Evolutionary conservation across 1,140 invertebrate species (phyloP).

Genomic region (Pseudomyrmex flavicornis): DNA sequence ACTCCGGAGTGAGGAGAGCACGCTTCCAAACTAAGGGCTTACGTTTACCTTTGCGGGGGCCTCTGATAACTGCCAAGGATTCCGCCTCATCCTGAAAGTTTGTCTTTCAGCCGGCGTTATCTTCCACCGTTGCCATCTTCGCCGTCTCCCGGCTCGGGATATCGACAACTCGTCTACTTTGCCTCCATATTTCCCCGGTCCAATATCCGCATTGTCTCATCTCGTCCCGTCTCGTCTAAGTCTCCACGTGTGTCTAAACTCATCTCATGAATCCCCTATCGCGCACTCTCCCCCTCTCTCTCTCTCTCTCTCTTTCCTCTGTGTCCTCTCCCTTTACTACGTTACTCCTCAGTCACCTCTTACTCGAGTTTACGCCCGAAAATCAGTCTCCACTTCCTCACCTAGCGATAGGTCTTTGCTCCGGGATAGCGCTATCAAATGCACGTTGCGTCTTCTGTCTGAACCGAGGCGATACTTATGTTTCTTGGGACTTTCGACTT

Average conservation of each 20-base stretch:
- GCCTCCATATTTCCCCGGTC: slow-evolving; percentile 78
- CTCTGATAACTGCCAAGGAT: slow-evolving; percentile 70
- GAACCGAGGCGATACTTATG: slow-evolving; percentile 18
- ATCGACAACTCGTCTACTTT: slow-evolving; percentile 82
- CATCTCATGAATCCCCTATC: slow-evolving; percentile 52
- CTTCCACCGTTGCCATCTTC: slow-evolving; percentile 49
- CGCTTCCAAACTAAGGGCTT: slow-evolving; percentile 40
- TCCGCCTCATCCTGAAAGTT: slow-evolving; percentile 73
- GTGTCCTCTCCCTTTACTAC: neutral
- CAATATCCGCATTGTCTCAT: slow-evolving; percentile 82
- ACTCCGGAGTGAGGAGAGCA: slow-evolving; percentile 32
- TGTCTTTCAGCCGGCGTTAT: slow-evolving; percentile 77
- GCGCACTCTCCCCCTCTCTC: neutral
- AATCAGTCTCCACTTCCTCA: slow-evolving; percentile 70
- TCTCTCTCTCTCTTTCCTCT: neutral
- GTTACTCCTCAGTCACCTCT: slow-evolving; percentile 37
- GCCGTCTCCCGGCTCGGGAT: slow-evolving; percentile 61
- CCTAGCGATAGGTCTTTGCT: slow-evolving; percentile 75
- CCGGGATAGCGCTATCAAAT: slow-evolving; percentile 83
- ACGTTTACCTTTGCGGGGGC: slow-evolving; percentile 59
- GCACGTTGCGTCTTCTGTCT: slow-evolving; percentile 78
- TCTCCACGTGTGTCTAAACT: slow-evolving; percentile 79
- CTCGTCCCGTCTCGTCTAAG: slow-evolving; percentile 77
- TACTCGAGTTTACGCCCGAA: slow-evolving; percentile 74
- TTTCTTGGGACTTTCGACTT: slow-evolving; percentile 20